Evolutionary conservation across 92 coral and sea anemone species (phyloP).

Genomic region (Paramuricea clavata): DNA sequence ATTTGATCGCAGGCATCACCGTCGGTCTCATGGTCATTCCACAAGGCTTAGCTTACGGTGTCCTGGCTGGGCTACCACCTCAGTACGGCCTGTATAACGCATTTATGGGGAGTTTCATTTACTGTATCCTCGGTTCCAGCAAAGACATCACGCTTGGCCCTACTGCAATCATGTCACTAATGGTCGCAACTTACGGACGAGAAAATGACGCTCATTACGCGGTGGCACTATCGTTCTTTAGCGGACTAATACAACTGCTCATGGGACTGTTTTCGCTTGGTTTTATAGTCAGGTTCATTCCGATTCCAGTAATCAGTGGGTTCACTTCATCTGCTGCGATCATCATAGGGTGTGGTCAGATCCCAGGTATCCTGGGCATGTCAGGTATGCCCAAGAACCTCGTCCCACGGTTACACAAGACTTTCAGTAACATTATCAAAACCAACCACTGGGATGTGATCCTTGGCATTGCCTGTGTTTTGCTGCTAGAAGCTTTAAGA

Average conservation of each 20-base stretch:
- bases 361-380: slow-evolving; percentile 73
- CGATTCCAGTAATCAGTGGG: slow-evolving; percentile 90
- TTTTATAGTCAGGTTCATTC: slow-evolving; percentile 91
- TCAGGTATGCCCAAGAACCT: slow-evolving; percentile 76
- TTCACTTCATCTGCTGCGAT: slow-evolving; percentile 97
- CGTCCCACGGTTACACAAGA: slow-evolving; percentile 75
- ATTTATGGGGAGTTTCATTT: slow-evolving; percentile 93
- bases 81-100: slow-evolving; percentile 95
- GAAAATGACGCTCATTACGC: slow-evolving; percentile 83
- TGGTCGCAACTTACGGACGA: slow-evolving; percentile 92
- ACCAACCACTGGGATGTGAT: slow-evolving; percentile 87
- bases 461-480: slow-evolving; percentile 82
- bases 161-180: slow-evolving; percentile 94
- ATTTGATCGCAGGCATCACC: slow-evolving; percentile 92
- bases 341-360: slow-evolving; percentile 91
- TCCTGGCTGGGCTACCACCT: slow-evolving; percentile 92
- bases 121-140: slow-evolving; percentile 95
- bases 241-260: slow-evolving; percentile 82
- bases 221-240: slow-evolving; percentile 76
- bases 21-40: slow-evolving; percentile 98
- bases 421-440: slow-evolving; percentile 82
- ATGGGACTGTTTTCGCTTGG: slow-evolving; percentile 97
- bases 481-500: slow-evolving; percentile 68
- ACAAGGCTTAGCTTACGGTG: slow-evolving; percentile 95
- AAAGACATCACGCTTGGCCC: slow-evolving; percentile 96